A percentile compares a stretch with the other conserved stretches of the same genome.
These are phyloP conservation scores for Trichopria drosophilae DNA, from an alignment of 2,888 invertebrate species.

Conservation along the genomic window DNA sequence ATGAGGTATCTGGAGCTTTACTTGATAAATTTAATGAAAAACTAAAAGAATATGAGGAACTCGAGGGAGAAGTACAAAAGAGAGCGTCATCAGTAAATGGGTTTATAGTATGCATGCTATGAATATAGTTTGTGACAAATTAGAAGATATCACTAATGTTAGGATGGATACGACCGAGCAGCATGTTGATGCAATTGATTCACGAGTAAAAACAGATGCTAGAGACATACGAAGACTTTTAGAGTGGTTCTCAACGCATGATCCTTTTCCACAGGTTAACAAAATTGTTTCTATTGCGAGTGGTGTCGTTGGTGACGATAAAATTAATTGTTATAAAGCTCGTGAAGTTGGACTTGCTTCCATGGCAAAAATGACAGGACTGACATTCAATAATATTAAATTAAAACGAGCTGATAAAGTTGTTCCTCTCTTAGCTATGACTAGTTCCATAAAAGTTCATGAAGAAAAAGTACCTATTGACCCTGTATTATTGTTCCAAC, in stretches of 20 bases:
- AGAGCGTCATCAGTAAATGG: constrained; percentile 38
- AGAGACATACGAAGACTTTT: constrained; percentile 42
- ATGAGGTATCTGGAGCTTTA: constrained; percentile 42
- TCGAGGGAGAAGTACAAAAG: constrained; percentile 53
- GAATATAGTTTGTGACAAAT: constrained; percentile 29
- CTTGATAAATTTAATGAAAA: constrained; percentile 38
- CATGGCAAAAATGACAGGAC: constrained; percentile 44
- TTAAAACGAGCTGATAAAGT: neutral
- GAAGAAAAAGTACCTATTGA: constrained; percentile 30
- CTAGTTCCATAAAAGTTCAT: constrained; percentile 44
- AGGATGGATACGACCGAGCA: constrained; percentile 39
- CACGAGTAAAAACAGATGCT: constrained; percentile 44
- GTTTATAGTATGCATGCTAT: constrained; percentile 46
- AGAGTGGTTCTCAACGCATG: constrained; percentile 47
- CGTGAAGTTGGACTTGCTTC: constrained; percentile 42
- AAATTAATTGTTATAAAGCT: constrained; percentile 41
- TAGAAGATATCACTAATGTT: constrained; percentile 2
- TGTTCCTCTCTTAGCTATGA: constrained; percentile 45
- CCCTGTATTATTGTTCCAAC: constrained; percentile 32
- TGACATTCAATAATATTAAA: constrained; percentile 28
- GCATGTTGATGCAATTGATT: constrained; percentile 53
- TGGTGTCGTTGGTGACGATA: constrained; percentile 34
- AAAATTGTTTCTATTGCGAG: constrained; percentile 35
- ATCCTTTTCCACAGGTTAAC: constrained; percentile 42
- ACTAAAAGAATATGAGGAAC: constrained; percentile 40